A percentile compares a stretch with the other conserved stretches of the same genome.
phyloP scores from a whole-genome alignment of 2,888 invertebrate genomes.

The Caenorhabditis becei region DNA sequence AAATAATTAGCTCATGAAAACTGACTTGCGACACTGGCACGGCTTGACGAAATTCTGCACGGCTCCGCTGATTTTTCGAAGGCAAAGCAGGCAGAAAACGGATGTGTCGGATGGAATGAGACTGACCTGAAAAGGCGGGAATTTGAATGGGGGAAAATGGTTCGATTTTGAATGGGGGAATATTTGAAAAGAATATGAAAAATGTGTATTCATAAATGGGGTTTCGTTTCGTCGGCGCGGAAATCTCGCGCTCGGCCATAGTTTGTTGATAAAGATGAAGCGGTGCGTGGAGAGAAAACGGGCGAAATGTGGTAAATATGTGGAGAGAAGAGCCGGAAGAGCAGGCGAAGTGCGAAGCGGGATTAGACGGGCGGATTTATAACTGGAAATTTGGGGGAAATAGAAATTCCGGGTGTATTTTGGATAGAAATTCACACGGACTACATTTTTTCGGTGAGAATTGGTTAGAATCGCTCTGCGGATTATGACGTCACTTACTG shows the following conservation, averaged over 20 bases:
- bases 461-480: neutral
- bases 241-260: too few relatives aligned
- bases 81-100: slow-evolving; percentile 33
- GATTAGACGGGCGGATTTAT: too few relatives aligned
- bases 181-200: too few relatives aligned
- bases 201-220: too few relatives aligned
- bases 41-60: slow-evolving; percentile 45
- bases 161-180: slow-evolving; percentile 26
- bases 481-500: slow-evolving; percentile 25
- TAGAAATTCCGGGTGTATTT: too few relatives aligned
- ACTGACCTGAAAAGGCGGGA: slow-evolving; percentile 33
- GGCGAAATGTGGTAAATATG: neutral
- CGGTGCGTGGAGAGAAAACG: neutral
- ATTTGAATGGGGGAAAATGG: slow-evolving; percentile 12
- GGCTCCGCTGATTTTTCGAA: slow-evolving; percentile 39
- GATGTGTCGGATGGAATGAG: slow-evolving; percentile 37
- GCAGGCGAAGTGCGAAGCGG: too few relatives aligned
- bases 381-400: too few relatives aligned
- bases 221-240: too few relatives aligned
- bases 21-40: slow-evolving; percentile 50
- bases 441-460: too few relatives aligned
- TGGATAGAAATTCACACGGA: neutral
- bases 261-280: neutral
- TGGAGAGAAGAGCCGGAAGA: neutral
- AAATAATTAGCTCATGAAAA: too few relatives aligned